Evolutionary conservation across 1,140 invertebrate genomes (phyloP).

Genomic region (Hyphantria cunea): DNA sequence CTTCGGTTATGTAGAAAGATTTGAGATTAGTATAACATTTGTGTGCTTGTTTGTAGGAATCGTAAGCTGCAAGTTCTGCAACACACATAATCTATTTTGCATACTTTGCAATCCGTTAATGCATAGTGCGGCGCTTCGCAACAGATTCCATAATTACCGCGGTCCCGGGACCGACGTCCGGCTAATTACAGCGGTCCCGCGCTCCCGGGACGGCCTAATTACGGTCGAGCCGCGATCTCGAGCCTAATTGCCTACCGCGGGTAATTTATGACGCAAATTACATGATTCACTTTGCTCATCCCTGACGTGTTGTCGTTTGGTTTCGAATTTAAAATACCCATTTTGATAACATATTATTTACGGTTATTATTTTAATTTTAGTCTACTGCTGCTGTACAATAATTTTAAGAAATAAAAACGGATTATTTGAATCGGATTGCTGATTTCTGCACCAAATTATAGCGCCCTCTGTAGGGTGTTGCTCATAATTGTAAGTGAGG

Average conservation of each 20-base stretch:
- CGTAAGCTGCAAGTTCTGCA: background rate
- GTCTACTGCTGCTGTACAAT: background rate
- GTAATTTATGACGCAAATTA: slow-evolving; percentile 33
- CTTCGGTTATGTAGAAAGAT: no score
- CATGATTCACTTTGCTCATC: slow-evolving; percentile 16
- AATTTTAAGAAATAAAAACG: background rate
- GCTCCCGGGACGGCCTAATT: slow-evolving; percentile 30
- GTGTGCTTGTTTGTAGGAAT: background rate
- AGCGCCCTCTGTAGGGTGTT: background rate
- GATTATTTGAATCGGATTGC: background rate
- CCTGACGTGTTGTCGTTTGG: slow-evolving; percentile 6
- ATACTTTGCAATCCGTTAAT: slow-evolving; percentile 18
- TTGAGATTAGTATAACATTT: background rate
- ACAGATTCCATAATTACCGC: slow-evolving; percentile 24
- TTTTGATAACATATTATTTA: slow-evolving; percentile 7
- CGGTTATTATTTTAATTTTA: background rate
- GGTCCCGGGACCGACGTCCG: slow-evolving; percentile 24
- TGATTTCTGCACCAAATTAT: background rate
- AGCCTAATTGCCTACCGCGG: slow-evolving; percentile 39
- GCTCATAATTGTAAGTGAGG: no score
- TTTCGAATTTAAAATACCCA: background rate
- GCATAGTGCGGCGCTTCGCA: slow-evolving; percentile 21
- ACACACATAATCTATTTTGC: slow-evolving; percentile 14
- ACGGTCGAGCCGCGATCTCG: slow-evolving; percentile 30
- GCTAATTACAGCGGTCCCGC: slow-evolving; percentile 33